Conservation (phyloP, 2,888 invertebrate species). For the Lymantria monacha region DNA sequence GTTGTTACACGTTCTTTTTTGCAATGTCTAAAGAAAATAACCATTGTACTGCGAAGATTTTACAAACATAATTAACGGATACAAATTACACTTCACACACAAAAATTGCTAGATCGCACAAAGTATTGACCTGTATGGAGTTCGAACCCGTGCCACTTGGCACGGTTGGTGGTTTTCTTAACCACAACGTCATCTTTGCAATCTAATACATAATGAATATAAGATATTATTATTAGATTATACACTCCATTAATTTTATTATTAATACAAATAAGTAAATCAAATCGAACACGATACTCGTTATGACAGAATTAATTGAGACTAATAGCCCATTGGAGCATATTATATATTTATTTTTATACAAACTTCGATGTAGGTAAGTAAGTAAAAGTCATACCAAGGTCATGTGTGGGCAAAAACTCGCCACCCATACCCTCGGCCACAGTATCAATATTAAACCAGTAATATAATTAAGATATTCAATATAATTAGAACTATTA, state of each 20-base stretch:
- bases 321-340: constrained; percentile 43
- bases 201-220: not conserved
- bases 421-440: constrained; percentile 31
- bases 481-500: not conserved
- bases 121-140: not conserved
- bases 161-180: not conserved
- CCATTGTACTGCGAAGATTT: not conserved
- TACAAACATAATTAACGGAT: too few relatives aligned
- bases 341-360: constrained; percentile 42
- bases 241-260: constrained; percentile 14
- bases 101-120: not conserved
- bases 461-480: constrained; percentile 23
- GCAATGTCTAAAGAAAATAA: too few relatives aligned
- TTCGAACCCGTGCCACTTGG: not conserved
- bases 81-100: not conserved
- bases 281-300: constrained; percentile 26
- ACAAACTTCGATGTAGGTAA: constrained; percentile 48
- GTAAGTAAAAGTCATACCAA: constrained; percentile 53
- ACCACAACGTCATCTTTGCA: not conserved
- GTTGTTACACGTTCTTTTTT: too few relatives aligned
- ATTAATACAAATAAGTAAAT: constrained; percentile 22
- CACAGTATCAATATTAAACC: constrained; percentile 19
- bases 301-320: constrained; percentile 45
- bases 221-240: constrained; percentile 8
- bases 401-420: constrained; percentile 46